These are phyloP conservation scores for Cryptoblepharus egeriae DNA, from an alignment of 2,797 vertebrate species.

Conservation along the genomic window DNA sequence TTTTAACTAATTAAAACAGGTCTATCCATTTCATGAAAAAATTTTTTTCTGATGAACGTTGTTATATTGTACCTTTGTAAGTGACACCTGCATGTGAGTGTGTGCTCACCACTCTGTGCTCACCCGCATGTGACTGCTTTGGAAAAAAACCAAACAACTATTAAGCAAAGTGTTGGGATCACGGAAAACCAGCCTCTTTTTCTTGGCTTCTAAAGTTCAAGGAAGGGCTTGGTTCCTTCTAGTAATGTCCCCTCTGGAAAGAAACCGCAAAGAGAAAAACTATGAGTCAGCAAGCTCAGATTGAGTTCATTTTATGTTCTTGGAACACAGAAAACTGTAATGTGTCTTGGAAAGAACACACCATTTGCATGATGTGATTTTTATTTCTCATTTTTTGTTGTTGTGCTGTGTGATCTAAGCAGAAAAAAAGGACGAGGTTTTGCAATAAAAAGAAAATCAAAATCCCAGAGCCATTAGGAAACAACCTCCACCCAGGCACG, in stretches of 20 bases:
- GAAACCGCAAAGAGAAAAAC: conserved; percentile 14
- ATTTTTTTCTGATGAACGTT: no score
- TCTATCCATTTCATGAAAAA: no score
- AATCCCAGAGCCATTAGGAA: conserved; percentile 3
- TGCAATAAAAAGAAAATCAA: background rate
- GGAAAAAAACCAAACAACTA: background rate
- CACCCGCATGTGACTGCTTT: conserved; percentile 1
- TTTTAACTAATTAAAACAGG: no score
- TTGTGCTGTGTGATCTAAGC: background rate
- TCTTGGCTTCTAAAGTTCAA: conserved; percentile 37
- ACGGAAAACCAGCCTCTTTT: conserved; percentile 28
- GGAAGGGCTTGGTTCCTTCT: background rate
- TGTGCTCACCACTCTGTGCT: no score
- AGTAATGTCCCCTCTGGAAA: background rate
- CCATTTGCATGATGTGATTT: background rate
- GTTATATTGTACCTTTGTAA: no score
- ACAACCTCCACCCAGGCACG: background rate
- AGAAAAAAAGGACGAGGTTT: background rate
- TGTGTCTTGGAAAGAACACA: conserved; percentile 12
- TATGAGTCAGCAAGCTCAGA: background rate
- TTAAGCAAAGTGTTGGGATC: background rate
- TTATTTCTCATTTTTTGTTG: background rate
- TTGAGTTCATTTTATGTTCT: conserved; percentile 7
- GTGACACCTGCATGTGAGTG: no score
- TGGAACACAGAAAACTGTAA: background rate